phyloP scores from a whole-genome alignment of 2,888 invertebrate genomes.

The Aricia artaxerxes region DNA sequence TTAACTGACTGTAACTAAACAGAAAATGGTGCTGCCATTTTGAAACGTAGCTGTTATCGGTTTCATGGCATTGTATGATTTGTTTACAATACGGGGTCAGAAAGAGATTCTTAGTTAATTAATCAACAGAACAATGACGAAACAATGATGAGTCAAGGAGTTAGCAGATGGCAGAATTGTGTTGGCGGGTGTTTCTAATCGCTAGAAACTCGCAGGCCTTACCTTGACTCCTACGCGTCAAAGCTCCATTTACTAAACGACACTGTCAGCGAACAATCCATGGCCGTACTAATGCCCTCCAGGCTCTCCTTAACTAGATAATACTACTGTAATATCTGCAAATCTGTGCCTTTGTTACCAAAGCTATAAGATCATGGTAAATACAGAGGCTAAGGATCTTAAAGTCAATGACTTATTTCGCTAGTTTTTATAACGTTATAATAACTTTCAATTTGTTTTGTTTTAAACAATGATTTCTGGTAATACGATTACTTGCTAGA shows the following conservation, averaged over 20 bases:
- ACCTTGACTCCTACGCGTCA: slow-evolving; percentile 78
- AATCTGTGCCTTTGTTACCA: not conserved
- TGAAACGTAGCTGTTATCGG: not conserved
- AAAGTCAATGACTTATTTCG: not conserved
- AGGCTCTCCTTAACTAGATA: slow-evolving; percentile 21
- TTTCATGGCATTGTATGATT: not conserved
- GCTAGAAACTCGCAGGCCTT: slow-evolving; percentile 74
- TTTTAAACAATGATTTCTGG: no score
- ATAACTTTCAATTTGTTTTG: not conserved
- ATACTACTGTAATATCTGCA: not conserved
- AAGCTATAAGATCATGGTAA: not conserved
- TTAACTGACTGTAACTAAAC: not conserved
- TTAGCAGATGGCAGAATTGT: slow-evolving; percentile 57
- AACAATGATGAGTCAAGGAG: slow-evolving; percentile 50
- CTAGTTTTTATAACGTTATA: not conserved
- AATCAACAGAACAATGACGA: slow-evolving; percentile 30
- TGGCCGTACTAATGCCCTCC: slow-evolving; percentile 3
- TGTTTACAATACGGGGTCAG: not conserved
- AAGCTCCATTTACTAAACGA: slow-evolving; percentile 65
- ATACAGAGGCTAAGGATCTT: not conserved
- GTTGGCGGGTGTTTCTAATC: slow-evolving; percentile 74
- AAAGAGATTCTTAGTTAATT: not conserved
- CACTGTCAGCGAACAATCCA: slow-evolving; percentile 30
- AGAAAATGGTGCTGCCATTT: slow-evolving; percentile 4
- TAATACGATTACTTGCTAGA: no score